phyloP scores from a whole-genome alignment of 2,888 invertebrate genomes.

The Epicampocera succincta region DNA sequence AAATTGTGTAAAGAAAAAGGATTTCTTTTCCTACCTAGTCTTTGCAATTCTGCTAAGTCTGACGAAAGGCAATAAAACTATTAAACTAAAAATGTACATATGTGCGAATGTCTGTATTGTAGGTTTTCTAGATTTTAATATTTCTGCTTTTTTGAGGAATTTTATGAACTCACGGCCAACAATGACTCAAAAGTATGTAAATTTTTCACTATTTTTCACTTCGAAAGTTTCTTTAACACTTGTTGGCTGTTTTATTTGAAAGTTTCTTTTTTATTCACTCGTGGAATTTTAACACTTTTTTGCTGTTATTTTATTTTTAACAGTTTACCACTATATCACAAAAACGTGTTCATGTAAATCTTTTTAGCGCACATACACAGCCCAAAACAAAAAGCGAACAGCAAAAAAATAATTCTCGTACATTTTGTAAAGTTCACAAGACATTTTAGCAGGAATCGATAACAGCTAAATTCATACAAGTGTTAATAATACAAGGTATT shows the following conservation, averaged over 20 bases:
- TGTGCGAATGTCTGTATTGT: no score
- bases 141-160: no score
- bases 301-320: constrained; percentile 22
- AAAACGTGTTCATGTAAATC: constrained; percentile 64
- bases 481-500: constrained; percentile 63
- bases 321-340: constrained; percentile 39
- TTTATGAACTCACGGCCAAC: neutral
- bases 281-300: constrained; percentile 44
- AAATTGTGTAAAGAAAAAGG: constrained; percentile 24
- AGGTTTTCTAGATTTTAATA: no score
- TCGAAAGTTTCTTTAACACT: constrained; percentile 15
- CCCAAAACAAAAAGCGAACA: neutral
- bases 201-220: neutral
- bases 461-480: constrained; percentile 58
- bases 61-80: no score
- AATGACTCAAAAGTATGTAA: constrained; percentile 1
- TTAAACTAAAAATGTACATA: no score
- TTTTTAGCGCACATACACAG: constrained; percentile 31
- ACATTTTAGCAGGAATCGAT: constrained; percentile 66
- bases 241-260: constrained; percentile 18
- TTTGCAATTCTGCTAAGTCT: neutral
- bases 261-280: constrained; percentile 32
- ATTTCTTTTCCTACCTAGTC: neutral
- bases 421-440: constrained; percentile 59
- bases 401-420: constrained; percentile 12